Evolutionary conservation across 2,888 invertebrate genomes (phyloP), one percentile per base, ranked within the genome.

Genomic region (Oscheius myriophilus): DNA sequence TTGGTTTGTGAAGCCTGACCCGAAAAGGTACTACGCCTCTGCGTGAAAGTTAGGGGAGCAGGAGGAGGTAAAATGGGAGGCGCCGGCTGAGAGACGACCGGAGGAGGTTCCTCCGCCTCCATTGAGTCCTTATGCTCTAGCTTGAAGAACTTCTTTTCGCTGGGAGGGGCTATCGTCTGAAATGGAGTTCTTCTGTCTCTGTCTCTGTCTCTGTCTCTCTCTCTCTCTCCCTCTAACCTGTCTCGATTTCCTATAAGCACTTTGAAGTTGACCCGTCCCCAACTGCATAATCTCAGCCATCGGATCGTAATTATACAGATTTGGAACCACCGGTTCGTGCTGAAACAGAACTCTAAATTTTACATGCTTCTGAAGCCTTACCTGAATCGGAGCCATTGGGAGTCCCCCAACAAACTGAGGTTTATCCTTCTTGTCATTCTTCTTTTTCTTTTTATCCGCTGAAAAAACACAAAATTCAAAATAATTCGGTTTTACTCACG

Each of bases 31-130:
- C 33, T 33, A 3, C 33, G 33, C 33, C 33, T 33, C 33, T 33
- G 33, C 9, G 33, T 6, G 9, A 33, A 33, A 9, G 33, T 9
- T 9, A 33, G 9, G 3, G 33, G 33, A 9, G 33, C 33, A 33
- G 33, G 33, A 9, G 33, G 9, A 9, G 33, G 33, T n/a, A n/a
- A n/a, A 33, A 9, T 9, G 3, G 33, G 33, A 3, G 33, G 33
- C 9, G 33, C 9, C 33, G 33, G 3, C 9, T 33, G 33, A 33
- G 33, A 9, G 33, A 33, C 9, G 33, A 33, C 33, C 33, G 33
- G 33, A 6, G 33, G 33, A 16, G 92, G 87, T n/a, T 62, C 67
- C 1, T 66, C 66, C 7, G 70, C 65, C 12, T 70, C 59, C 25
- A 61, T 66, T 11, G 46, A 55, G 1, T 65, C 57, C 21, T 73